Base-by-base conservation (phyloP, 2,888 invertebrate genomes). In the Trachelus stipa region DNA sequence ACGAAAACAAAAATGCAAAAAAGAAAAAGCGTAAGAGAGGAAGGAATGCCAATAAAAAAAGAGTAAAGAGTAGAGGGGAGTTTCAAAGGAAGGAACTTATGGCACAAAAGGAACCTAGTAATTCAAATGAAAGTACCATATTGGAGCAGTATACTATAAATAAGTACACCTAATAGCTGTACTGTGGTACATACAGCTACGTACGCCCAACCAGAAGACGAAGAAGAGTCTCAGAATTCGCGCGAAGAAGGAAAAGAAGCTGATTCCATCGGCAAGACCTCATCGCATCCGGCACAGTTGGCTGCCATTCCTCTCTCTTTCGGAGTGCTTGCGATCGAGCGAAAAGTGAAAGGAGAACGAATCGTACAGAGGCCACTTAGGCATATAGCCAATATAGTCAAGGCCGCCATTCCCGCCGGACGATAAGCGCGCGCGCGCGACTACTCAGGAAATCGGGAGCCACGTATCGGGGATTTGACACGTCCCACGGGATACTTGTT, bases 401-500 rank as follows among this genome's bases (percentile, higher is more conserved):
- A 12, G 40, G 4, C 4, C 15, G 15, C 4, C 33, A 3, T 33
- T 33, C 3, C 3, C 33, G 33, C 33, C 33, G 30, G 30, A 12
- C 33, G 11, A 30, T 3, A 30, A n/a, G 68, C 69, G 35, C 11
- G 3, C 9, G 34, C 34, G 34, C 33, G 71, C 73, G 68, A 75
- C 75, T 77, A 74, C 74, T 75, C 69, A 12, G 69, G 23, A 23
- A 56, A 56, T 56, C 56, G 23, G 56, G 56, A 33, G 31, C 12
- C 37, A 37, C 30, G 35, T 78, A 75, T 76, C 71, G 68, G 56
- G 40, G 40, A 56, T 78, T 68, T 78, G 75, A 71, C 74, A 75
- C 35, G 56, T 37, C 71, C 71, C 79, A 77, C 76, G 80, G 75
- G 81, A 56, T 83, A 85, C 87, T 89, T 88, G 89, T 88, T 88